Conservation (phyloP, 2,888 invertebrate genomes). For the Eupsilia transversa region DNA sequence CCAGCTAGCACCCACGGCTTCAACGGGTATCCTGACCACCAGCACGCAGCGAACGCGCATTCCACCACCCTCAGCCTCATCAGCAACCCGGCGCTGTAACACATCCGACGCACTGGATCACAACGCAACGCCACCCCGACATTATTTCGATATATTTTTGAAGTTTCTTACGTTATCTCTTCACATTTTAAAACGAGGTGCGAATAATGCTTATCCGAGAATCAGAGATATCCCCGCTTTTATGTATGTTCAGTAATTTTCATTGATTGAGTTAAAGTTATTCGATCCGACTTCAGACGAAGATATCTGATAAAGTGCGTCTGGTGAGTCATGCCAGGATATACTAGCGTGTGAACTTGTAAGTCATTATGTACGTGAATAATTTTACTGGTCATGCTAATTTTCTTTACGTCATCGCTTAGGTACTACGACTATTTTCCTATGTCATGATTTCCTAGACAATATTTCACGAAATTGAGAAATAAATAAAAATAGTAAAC, state of each 20-base stretch:
- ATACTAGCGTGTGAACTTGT: conserved; percentile 93
- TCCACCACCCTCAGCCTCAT: no score
- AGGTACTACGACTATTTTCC: conserved; percentile 31
- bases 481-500: background rate
- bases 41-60: no score
- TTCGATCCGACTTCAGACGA: conserved; percentile 93
- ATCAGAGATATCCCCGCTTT: background rate
- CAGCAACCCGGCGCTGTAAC: no score
- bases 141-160: background rate
- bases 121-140: no score
- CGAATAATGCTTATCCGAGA: background rate
- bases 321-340: conserved; percentile 96
- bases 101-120: no score
- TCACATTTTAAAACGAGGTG: background rate
- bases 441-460: conserved; percentile 77
- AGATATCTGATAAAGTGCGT: conserved; percentile 94
- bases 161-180: background rate
- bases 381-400: conserved; percentile 89
- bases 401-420: conserved; percentile 45
- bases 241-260: background rate
- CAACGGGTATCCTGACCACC: no score
- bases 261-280: background rate
- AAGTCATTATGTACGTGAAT: conserved; percentile 96
- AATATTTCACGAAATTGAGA: conserved; percentile 7
- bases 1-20: no score